Conservation (phyloP, 2,113 vertebrate species). For the Cervus canadensis region DNA sequence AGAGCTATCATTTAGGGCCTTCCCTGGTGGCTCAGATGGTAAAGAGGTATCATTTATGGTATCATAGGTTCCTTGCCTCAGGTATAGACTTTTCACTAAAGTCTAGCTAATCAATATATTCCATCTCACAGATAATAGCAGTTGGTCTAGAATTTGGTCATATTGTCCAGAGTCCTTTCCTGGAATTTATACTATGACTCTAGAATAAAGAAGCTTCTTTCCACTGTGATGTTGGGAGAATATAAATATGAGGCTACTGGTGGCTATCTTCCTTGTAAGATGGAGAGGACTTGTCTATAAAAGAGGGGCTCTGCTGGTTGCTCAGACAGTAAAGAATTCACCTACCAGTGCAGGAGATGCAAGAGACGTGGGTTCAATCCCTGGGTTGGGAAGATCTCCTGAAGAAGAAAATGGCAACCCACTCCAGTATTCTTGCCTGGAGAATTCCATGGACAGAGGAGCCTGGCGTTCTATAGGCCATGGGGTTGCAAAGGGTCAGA, state of each 20-base stretch:
- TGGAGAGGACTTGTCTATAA: not conserved
- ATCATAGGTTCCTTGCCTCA: not conserved
- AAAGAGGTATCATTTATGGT: not conserved
- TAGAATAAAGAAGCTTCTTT: not conserved
- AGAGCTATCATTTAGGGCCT: not conserved
- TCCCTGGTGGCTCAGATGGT: not conserved
- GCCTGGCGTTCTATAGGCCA: not conserved
- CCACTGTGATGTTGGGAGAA: not conserved
- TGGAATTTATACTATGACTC: not conserved
- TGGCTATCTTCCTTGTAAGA: not conserved
- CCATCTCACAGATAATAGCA: not conserved
- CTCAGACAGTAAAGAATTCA: not conserved
- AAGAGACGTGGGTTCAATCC: not conserved
- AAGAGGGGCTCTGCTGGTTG: not conserved
- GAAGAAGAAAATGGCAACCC: not conserved
- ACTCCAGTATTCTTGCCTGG: not conserved
- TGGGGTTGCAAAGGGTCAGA: not conserved
- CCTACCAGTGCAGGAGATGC: not conserved
- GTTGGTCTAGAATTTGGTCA: not conserved
- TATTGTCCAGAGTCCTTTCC: not conserved
- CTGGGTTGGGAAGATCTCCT: not conserved
- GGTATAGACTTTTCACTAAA: not conserved
- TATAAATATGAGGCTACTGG: not conserved
- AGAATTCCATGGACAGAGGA: not conserved
- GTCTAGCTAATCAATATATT: not conserved